Evolutionary conservation across 1,140 invertebrate species (phyloP).

Genomic region (Linepithema humile): DNA sequence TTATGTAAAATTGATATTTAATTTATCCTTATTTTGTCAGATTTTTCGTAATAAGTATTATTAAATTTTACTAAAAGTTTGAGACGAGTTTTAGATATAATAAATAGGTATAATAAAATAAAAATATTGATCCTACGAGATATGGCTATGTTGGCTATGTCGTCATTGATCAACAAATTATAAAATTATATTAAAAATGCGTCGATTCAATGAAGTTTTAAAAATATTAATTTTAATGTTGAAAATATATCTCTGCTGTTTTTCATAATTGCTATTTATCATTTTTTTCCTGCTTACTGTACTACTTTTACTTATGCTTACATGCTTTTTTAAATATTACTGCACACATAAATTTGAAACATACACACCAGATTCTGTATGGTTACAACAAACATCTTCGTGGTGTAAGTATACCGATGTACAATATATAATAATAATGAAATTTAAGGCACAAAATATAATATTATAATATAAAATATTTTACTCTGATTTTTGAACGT

Average conservation of each 20-base stretch:
- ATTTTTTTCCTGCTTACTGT: slow-evolving; percentile 1
- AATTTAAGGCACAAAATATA: background rate
- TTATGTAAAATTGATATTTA: background rate
- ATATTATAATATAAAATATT: background rate
- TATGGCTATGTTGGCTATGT: too few species aligned
- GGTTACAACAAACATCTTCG: slow-evolving; percentile 24
- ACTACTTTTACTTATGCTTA: slow-evolving; percentile 23
- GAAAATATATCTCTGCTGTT: slow-evolving; percentile 20
- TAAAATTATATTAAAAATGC: too few species aligned
- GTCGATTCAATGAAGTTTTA: background rate
- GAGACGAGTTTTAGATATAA: background rate
- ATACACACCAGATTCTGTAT: slow-evolving; percentile 15
- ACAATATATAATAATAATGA: slow-evolving; percentile 6
- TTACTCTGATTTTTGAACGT: background rate
- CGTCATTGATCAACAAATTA: too few species aligned
- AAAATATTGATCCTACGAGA: background rate
- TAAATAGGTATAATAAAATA: background rate
- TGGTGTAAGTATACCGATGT: slow-evolving; percentile 39
- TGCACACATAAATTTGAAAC: slow-evolving; percentile 19
- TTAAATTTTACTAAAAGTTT: background rate
- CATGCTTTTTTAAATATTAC: slow-evolving; percentile 6
- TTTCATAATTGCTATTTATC: background rate
- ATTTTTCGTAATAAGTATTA: too few species aligned
- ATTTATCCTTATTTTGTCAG: background rate
- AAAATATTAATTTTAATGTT: background rate